A percentile compares a stretch with the other conserved stretches of the same genome.
phyloP scores from a whole-genome alignment of 2,888 invertebrate species.

The Drosophila mercatorum region DNA sequence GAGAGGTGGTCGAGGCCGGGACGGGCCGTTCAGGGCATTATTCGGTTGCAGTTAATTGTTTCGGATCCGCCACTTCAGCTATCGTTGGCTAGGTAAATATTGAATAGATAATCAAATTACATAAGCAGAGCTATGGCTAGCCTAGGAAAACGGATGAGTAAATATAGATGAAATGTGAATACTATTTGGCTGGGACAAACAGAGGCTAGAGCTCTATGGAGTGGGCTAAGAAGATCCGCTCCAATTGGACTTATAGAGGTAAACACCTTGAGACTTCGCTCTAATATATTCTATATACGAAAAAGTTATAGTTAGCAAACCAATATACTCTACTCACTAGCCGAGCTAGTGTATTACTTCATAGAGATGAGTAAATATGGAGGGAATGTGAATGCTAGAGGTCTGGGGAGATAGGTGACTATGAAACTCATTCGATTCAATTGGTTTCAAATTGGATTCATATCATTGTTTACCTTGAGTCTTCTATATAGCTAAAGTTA shows the following conservation, averaged over 20 bases:
- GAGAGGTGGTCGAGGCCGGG: background rate
- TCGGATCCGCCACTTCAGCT: constrained; percentile 25
- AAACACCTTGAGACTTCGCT: no score
- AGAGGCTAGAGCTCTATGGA: no score
- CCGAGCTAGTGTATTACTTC: no score
- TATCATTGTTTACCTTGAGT: no score
- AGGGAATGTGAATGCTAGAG: no score
- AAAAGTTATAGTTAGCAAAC: background rate
- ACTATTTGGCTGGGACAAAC: background rate
- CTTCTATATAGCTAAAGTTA: no score
- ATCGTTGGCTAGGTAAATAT: constrained; percentile 2
- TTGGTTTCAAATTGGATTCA: no score
- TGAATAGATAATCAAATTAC: constrained; percentile 11
- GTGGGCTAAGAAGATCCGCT: no score
- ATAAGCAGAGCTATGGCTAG: constrained; percentile 2
- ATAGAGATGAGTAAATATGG: no score
- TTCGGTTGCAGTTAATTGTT: constrained; percentile 21
- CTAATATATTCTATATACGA: background rate
- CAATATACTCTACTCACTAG: background rate
- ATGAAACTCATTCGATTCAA: no score
- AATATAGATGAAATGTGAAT: background rate
- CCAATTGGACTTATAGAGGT: background rate
- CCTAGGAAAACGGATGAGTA: constrained; percentile 2
- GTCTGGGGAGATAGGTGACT: no score
- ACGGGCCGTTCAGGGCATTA: background rate